A percentile compares a stretch with the other conserved stretches of the same genome.
Evolutionary conservation across 2,888 invertebrate species (phyloP).

Genomic region (Plutella xylostella): DNA sequence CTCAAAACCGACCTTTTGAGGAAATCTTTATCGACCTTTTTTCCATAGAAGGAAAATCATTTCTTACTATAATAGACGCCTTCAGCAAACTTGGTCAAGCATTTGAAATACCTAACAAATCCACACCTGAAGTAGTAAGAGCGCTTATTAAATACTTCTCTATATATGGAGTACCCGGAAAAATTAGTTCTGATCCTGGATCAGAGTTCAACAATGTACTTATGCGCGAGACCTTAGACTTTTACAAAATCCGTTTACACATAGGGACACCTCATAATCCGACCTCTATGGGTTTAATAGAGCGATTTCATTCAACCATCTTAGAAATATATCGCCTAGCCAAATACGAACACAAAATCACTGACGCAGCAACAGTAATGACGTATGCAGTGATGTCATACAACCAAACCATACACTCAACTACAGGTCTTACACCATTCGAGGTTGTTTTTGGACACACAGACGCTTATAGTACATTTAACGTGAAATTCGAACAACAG

Average conservation of each 20-base stretch:
- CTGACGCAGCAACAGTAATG: no score
- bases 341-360: no score
- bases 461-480: no score
- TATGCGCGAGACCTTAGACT: conserved; percentile 26
- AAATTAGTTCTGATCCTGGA: conserved; percentile 30
- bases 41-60: conserved; percentile 27
- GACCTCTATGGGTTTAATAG: conserved; percentile 25
- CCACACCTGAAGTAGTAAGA: conserved; percentile 25
- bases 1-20: no score
- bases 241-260: conserved; percentile 25
- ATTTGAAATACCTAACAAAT: conserved; percentile 27
- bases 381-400: no score
- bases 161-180: conserved; percentile 27
- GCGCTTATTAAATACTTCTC: conserved; percentile 24
- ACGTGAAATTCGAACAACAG: no score
- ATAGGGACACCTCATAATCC: conserved; percentile 27
- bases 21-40: no score
- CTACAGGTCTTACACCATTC: no score
- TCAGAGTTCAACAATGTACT: conserved; percentile 26
- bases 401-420: no score
- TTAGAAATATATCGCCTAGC: conserved; percentile 25
- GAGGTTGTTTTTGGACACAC: no score
- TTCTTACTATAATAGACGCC: conserved; percentile 27
- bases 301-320: conserved; percentile 28
- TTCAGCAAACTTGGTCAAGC: conserved; percentile 27